Evolutionary conservation across 2,888 invertebrate species (phyloP).

Genomic region (Pandemis corylana): DNA sequence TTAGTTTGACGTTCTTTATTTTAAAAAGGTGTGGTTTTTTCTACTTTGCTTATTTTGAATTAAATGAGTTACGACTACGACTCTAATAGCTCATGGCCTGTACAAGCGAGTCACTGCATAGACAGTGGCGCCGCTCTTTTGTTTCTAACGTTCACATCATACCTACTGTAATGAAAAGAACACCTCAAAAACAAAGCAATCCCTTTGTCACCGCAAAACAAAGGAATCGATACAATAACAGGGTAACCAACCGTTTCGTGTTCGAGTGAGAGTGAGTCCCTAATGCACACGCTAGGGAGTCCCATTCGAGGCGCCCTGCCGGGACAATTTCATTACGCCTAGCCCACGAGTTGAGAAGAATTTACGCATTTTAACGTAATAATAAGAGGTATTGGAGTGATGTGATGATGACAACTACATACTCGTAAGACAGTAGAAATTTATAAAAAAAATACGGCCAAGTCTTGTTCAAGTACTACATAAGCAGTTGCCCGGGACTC

Average conservation of each 20-base stretch:
- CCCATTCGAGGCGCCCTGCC: slow-evolving; percentile 45
- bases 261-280: slow-evolving; percentile 46
- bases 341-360: slow-evolving; percentile 24
- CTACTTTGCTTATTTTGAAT: no score
- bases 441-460: no score
- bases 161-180: not conserved
- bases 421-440: not conserved
- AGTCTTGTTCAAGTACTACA: no score
- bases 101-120: not conserved
- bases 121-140: not conserved
- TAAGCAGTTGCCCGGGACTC: no score
- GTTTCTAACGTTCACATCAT: not conserved
- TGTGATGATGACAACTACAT: not conserved
- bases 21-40: no score
- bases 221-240: slow-evolving; percentile 24
- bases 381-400: slow-evolving; percentile 11
- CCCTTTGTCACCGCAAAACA: slow-evolving; percentile 7
- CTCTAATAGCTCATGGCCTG: no score
- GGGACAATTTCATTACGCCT: slow-evolving; percentile 51
- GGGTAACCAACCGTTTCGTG: slow-evolving; percentile 51
- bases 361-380: slow-evolving; percentile 25
- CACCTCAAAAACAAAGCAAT: slow-evolving; percentile 16
- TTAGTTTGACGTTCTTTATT: no score
- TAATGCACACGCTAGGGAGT: slow-evolving; percentile 52
- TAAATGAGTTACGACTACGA: no score